Evolutionary conservation across 2,797 vertebrate genomes (phyloP), one percentile per base, ranked within the genome.

Genomic region (Arremon brunneinucha): DNA sequence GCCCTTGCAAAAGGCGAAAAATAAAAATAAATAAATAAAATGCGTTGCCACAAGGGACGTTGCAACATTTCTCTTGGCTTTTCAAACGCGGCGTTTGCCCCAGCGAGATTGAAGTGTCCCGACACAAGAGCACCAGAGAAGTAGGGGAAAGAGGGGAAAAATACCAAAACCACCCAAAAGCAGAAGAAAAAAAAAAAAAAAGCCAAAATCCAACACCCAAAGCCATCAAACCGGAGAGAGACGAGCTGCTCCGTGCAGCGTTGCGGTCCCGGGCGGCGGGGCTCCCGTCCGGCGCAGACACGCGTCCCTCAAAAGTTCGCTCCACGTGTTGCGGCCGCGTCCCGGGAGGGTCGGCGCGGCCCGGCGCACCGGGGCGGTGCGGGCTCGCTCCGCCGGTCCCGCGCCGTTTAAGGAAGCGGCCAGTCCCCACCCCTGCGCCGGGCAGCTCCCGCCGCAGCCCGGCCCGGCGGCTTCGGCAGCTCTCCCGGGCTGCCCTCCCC

Each of bases 361-460:
- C 63, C 87, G 41, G 55, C 69, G 55, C 71, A 43, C 30, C 75
- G 75, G 43, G 22, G 75, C 39, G 72, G 59, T 75, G 83, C 90
- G 76, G 76, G 43, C 79, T 55, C 59, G 17, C 65, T 50, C 80
- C 62, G 81, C 77, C 84, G 77, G 90, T 82, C 77, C 91, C 87
- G 77, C 74, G 75, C 96, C 92, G 96, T 95, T 96, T 96, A 96
- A 96, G 94, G 96, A 94, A 95, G 96, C 93, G 76, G 86, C 90
- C 95, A 79, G 95, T 96, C 96, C 96, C 96, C 96, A 89, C 95
- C 96, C 95, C 93, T 93, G 81, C 37, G 90, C 81, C 83, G 64
- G 89, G 91, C 91, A 85, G 94, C 90, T 93, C 90, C 86, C 78
- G 90, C 92, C 17, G 91, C 94, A 60, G 69, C 78, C 65, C 65